Evolutionary conservation across 2,888 invertebrate species (phyloP), one percentile per base, ranked within the genome.

Genomic region (Dexiosoma caninum): DNA sequence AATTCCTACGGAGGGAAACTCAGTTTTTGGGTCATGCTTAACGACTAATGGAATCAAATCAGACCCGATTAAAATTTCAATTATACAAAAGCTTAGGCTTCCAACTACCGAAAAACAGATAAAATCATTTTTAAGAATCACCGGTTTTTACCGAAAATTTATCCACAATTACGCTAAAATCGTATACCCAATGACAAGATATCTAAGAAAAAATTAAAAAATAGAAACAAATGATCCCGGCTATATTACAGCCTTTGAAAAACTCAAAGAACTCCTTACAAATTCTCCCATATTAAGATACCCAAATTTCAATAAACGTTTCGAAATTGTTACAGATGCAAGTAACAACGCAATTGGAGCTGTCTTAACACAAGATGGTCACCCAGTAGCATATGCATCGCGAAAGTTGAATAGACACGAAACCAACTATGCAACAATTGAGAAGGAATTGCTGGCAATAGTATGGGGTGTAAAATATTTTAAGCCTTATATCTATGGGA

Each of bases 31-130:
- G n/a, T n/a, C 14, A 27, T 27, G 27, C 6, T 6, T 69, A 1
- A 85, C 87, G 4, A 71, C 84, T 1, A 84, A 87, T 0, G 86
- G 86, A 6, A 83, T 87, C 12, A 86, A 83, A 75, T 87, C 88
- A 0, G 86, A 88, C 57, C 86, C 86, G 0, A 81, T 84, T 0
- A 88, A 88, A 80, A 84, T 86, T 1, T 59, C 83, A 32, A 83
- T 84, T 14, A 27, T 80, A 27, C 30, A 46, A 9, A 66, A 76
- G n/a, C 55, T 53, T 14, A 35, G 75, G 0, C 83, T 87, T 2
- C 85, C 84, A 7, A 83, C 78, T 49, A 85, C 83, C 14, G 62
- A 53, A 30, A 87, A 85, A 78, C 77, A 86, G 78, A 85, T 86
- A 4, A 85, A 85, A 83, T 40, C 55, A 8, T 86, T 87, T 44